These are phyloP conservation scores for Arrhamphus sclerolepis DNA, from an alignment of 2,797 vertebrate genomes.

Conservation along the genomic window DNA sequence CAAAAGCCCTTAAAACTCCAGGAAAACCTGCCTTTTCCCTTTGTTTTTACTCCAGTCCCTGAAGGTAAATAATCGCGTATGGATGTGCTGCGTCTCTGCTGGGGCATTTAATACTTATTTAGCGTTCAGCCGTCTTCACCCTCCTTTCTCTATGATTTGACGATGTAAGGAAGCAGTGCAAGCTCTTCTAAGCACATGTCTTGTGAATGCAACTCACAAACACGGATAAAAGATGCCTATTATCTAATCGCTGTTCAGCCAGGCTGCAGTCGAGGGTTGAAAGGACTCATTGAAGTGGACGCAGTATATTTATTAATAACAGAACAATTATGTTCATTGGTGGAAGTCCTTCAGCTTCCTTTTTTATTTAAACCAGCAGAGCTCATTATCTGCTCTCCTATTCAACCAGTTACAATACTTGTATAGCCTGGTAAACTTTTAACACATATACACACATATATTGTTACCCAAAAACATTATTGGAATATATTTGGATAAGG, in stretches of 20 bases:
- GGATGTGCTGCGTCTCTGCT: neutral
- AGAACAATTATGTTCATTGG: neutral
- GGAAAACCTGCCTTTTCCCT: neutral
- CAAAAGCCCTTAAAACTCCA: slow-evolving; percentile 9
- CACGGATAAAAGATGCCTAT: slow-evolving; percentile 38
- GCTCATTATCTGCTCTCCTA: neutral
- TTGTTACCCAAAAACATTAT: no score
- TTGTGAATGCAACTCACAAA: slow-evolving; percentile 52
- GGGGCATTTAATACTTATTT: slow-evolving; percentile 39
- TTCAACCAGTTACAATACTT: no score
- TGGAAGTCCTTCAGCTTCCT: neutral
- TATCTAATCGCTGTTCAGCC: slow-evolving; percentile 48
- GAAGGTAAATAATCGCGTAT: slow-evolving; percentile 12
- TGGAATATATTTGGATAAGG: no score
- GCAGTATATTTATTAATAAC: slow-evolving; percentile 5
- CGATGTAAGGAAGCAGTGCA: slow-evolving; percentile 59
- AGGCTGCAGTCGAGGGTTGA: slow-evolving; percentile 29
- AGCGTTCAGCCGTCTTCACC: slow-evolving; percentile 25
- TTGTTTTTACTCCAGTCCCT: slow-evolving; percentile 20
- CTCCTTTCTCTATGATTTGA: slow-evolving; percentile 42
- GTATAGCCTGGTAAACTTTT: no score
- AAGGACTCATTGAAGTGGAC: slow-evolving; percentile 26
- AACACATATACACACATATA: no score
- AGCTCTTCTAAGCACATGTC: slow-evolving; percentile 52
- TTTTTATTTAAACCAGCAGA: neutral